Percentiles rank a stretch among this genome's conserved stretches.
phyloP scores from a whole-genome alignment of 2,797 vertebrate genomes.

The Gymnocypris eckloni region DNA sequence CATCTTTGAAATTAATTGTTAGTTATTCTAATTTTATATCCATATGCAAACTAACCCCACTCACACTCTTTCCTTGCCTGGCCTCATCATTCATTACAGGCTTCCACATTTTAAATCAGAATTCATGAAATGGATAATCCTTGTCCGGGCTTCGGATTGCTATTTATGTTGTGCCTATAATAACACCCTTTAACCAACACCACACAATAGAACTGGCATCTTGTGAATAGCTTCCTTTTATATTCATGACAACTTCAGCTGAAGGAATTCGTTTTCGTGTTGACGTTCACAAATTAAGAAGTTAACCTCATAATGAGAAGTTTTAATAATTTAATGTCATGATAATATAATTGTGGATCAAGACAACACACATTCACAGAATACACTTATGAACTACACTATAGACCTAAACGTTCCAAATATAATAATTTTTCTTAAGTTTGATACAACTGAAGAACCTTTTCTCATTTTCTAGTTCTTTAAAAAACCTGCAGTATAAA shows the following conservation, averaged over 20 bases:
- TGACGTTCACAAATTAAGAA: background rate
- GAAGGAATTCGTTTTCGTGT: background rate
- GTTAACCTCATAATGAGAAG: background rate
- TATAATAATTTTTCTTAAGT: background rate
- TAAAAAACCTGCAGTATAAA: background rate
- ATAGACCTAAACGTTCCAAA: background rate
- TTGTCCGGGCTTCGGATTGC: background rate
- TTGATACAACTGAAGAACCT: background rate
- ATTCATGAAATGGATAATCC: slow-evolving; percentile 27
- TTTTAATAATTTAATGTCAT: background rate
- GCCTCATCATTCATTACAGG: slow-evolving; percentile 2
- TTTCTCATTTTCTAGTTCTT: background rate
- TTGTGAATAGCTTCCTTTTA: background rate
- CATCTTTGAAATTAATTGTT: background rate
- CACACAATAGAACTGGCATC: background rate
- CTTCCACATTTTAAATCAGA: slow-evolving; percentile 20
- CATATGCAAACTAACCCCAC: background rate
- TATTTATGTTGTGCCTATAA: background rate
- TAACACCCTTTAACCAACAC: background rate
- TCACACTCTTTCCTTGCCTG: background rate
- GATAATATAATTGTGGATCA: background rate
- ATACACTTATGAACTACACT: background rate
- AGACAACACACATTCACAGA: background rate
- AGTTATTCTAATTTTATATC: background rate
- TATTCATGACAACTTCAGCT: background rate